Evolutionary conservation across 1,140 invertebrate species (phyloP).

Genomic region (Megalonaias nervosa): DNA sequence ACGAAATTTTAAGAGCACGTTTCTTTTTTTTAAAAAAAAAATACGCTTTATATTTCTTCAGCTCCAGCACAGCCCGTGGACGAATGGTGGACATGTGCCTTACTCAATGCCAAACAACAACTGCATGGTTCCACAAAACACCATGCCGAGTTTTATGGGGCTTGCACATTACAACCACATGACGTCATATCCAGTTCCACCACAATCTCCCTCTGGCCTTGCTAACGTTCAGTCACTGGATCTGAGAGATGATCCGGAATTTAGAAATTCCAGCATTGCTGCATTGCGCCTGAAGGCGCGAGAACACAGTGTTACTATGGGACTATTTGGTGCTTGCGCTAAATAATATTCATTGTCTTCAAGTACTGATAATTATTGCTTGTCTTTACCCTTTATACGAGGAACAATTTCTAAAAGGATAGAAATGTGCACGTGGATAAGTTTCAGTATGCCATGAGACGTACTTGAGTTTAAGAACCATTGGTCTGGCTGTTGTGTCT

Average conservation of each 20-base stretch:
- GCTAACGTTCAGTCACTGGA: constrained; percentile 33
- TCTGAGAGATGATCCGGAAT: constrained; percentile 75
- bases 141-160: constrained; percentile 51
- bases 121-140: constrained; percentile 48
- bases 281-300: constrained; percentile 89
- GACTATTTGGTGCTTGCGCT: constrained; percentile 50
- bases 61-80: constrained; percentile 45
- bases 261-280: constrained; percentile 90
- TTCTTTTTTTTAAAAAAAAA: neutral
- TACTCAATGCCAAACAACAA: constrained; percentile 35
- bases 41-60: constrained; percentile 30
- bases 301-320: constrained; percentile 78
- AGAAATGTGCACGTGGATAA: too few species aligned
- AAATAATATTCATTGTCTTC: constrained; percentile 27
- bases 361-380: too few species aligned
- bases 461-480: too few species aligned
- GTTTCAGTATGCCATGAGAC: too few species aligned
- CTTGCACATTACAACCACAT: constrained; percentile 42
- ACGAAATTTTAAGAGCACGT: neutral
- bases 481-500: too few species aligned
- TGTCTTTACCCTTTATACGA: too few species aligned
- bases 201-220: constrained; percentile 30
- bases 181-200: constrained; percentile 25
- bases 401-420: too few species aligned
- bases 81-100: constrained; percentile 23